These are phyloP conservation scores for Alcedo quadribrachys DNA, from an alignment of 2,797 vertebrate species.

Conservation along the genomic window DNA sequence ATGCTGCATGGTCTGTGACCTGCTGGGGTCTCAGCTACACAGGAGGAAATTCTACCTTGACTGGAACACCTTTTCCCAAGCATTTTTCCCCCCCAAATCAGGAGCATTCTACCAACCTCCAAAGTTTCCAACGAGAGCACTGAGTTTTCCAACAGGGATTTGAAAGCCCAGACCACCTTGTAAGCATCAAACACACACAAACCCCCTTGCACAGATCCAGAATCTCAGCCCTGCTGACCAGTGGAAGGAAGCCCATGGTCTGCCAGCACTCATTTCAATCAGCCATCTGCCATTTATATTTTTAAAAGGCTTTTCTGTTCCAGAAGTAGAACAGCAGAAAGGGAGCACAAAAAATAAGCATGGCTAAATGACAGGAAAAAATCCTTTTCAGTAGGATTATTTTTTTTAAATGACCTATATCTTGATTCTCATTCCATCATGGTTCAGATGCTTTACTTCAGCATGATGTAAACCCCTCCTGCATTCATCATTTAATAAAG, in stretches of 20 bases:
- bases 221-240: not conserved
- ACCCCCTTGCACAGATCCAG: not conserved
- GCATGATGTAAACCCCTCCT: not conserved
- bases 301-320: not conserved
- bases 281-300: not conserved
- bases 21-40: not conserved
- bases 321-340: not conserved
- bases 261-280: not conserved
- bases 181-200: not conserved
- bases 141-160: not conserved
- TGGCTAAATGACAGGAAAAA: not conserved
- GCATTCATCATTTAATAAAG: not conserved
- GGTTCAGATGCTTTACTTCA: conserved; percentile 15
- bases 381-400: not conserved
- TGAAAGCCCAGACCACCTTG: not conserved
- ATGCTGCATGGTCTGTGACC: not conserved
- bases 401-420: not conserved
- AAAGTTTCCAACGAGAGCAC: not conserved
- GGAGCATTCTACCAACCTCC: not conserved
- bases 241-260: not conserved
- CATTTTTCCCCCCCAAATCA: not conserved
- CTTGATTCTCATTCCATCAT: not conserved
- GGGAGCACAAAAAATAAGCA: not conserved
- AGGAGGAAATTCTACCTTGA: not conserved
- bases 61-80: not conserved